Evolutionary conservation across 2,888 invertebrate genomes (phyloP).

Genomic region (Nomada fucata): DNA sequence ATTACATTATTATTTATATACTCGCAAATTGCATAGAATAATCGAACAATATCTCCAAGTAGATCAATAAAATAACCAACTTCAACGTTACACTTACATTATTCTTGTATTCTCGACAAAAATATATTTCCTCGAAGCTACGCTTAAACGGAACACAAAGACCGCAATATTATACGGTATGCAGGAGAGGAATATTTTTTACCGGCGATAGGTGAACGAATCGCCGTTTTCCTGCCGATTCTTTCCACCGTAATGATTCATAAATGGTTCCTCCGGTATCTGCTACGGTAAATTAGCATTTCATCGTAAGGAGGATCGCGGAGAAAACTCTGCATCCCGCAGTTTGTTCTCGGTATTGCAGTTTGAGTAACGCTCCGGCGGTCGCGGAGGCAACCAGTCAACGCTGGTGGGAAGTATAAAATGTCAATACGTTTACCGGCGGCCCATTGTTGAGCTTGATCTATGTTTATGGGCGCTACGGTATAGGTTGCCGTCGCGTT

Average conservation of each 20-base stretch:
- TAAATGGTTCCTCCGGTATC: conserved; percentile 64
- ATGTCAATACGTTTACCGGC: conserved; percentile 80
- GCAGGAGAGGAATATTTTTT: conserved; percentile 3
- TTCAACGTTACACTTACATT: no score
- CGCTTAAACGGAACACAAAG: no score
- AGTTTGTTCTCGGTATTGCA: conserved; percentile 73
- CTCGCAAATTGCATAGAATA: background rate
- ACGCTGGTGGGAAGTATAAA: conserved; percentile 74
- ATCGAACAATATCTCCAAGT: background rate
- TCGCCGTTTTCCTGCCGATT: conserved; percentile 39
- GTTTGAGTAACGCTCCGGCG: conserved; percentile 76
- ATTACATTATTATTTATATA: conserved; percentile 16
- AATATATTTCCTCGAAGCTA: background rate
- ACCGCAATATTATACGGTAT: background rate
- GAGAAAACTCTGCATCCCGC: conserved; percentile 64
- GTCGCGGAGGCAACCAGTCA: conserved; percentile 60
- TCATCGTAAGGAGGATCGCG: conserved; percentile 70
- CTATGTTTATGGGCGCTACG: conserved; percentile 76
- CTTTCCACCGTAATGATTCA: conserved; percentile 46
- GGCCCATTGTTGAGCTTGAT: conserved; percentile 78
- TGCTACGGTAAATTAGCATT: conserved; percentile 75
- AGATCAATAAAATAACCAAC: background rate
- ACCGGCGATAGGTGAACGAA: conserved; percentile 21
- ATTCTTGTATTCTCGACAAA: no score
- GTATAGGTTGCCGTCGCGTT: conserved; percentile 52